Conservation (phyloP, 2,888 invertebrate genomes). For the Tenodera sinensis region DNA sequence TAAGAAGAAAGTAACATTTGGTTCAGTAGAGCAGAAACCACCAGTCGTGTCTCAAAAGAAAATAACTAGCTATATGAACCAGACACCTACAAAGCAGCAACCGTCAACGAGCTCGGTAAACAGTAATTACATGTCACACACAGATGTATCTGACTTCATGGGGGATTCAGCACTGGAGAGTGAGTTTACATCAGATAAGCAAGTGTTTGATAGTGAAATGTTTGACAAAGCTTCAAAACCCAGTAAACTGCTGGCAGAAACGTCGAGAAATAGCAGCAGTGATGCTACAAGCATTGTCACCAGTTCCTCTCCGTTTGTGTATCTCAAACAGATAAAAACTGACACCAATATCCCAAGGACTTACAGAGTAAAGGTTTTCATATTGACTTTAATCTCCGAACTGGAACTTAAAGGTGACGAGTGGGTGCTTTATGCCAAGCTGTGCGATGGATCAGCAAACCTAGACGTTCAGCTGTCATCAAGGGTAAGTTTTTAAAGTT, state of each 20-base stretch:
- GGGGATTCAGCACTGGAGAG: background rate
- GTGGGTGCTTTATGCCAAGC: conserved; percentile 44
- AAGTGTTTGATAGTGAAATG: background rate
- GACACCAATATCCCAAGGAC: background rate
- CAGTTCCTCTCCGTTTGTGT: conserved; percentile 8
- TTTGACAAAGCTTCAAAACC: background rate
- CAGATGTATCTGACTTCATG: background rate
- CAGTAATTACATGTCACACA: background rate
- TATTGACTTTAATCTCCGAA: conserved; percentile 44
- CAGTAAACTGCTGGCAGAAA: background rate
- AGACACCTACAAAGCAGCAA: background rate
- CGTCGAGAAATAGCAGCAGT: background rate
- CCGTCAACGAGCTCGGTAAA: background rate
- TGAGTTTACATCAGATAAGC: background rate
- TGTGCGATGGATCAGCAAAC: conserved; percentile 45
- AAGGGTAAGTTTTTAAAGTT: conserved; percentile 14
- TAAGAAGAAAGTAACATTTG: background rate
- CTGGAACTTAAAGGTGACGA: conserved; percentile 37
- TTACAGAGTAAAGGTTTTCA: conserved; percentile 42
- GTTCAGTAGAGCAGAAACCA: background rate
- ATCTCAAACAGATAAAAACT: background rate
- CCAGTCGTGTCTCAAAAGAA: background rate
- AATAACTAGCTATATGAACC: background rate
- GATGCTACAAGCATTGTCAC: background rate
- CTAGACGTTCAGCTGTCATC: conserved; percentile 18